phyloP scores from a whole-genome alignment of 2,797 vertebrate species.

The Pempheris klunzingeri region DNA sequence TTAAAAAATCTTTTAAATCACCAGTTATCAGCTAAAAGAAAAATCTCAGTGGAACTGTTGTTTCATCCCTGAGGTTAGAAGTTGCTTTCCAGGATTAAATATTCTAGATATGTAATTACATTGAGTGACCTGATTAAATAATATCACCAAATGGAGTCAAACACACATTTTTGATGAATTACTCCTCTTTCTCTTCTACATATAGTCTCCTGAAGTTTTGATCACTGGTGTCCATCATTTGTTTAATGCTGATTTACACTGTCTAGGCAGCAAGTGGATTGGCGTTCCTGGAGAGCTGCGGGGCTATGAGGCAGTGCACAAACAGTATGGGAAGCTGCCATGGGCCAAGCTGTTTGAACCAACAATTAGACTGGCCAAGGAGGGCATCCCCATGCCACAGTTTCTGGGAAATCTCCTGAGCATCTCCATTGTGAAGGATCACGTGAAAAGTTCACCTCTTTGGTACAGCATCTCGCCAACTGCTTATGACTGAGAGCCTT shows the following conservation, averaged over 20 bases:
- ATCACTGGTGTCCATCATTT: background rate
- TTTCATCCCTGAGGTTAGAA: background rate
- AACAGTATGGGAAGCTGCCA: constrained; percentile 87
- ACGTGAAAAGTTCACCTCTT: constrained; percentile 60
- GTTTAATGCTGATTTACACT: constrained; percentile 11
- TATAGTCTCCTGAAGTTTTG: background rate
- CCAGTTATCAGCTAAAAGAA: background rate
- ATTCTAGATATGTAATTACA: background rate
- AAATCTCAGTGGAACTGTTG: background rate
- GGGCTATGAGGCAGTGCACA: constrained; percentile 89
- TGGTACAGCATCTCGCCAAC: constrained; percentile 72
- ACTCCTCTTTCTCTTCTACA: background rate
- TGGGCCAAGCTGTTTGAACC: constrained; percentile 84
- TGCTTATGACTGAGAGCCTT: background rate
- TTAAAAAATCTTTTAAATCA: too few species aligned
- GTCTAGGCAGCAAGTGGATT: constrained; percentile 87
- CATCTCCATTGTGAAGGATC: accelerated
- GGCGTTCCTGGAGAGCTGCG: constrained; percentile 94
- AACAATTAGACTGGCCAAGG: constrained; percentile 89
- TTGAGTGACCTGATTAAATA: background rate
- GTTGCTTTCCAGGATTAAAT: background rate
- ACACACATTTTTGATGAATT: background rate
- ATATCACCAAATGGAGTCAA: background rate
- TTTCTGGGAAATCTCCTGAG: constrained; percentile 58
- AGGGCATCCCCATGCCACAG: constrained; percentile 86